A percentile compares a stretch with the other conserved stretches of the same genome.
These are phyloP conservation scores for Platygyra sinensis DNA, from an alignment of 64 coral and sea anemone genomes.

Conservation along the genomic window DNA sequence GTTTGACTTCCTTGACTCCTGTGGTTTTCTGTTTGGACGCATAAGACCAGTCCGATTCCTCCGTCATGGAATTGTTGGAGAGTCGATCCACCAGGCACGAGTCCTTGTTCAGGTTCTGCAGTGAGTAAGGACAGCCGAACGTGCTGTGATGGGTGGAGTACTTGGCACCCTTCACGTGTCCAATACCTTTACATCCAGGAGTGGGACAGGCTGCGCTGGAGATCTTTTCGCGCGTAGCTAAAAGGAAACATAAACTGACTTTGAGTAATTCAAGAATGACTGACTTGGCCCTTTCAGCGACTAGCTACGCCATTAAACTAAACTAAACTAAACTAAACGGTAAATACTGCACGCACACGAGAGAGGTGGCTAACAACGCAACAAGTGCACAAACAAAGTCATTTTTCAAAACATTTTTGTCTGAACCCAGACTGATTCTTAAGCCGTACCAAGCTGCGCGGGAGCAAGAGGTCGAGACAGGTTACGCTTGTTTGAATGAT, in stretches of 20 bases:
- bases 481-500: too few species aligned
- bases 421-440: too few species aligned
- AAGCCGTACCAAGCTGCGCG: too few species aligned
- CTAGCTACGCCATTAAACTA: too few species aligned
- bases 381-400: too few species aligned
- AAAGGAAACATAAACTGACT: background rate
- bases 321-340: too few species aligned
- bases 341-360: too few species aligned
- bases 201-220: slow-evolving; percentile 93
- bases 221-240: slow-evolving; percentile 88
- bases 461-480: too few species aligned
- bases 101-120: slow-evolving; percentile 98
- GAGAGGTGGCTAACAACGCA: too few species aligned
- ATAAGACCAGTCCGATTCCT: slow-evolving; percentile 99
- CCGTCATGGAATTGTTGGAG: slow-evolving; percentile 96
- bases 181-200: slow-evolving; percentile 94
- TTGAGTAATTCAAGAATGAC: background rate
- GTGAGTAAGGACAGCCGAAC: slow-evolving; percentile 97
- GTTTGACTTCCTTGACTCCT: slow-evolving; percentile 37
- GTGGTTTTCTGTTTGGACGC: slow-evolving; percentile 69
- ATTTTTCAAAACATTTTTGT: too few species aligned
- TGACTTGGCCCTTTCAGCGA: background rate
- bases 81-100: slow-evolving; percentile 95
- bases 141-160: slow-evolving; percentile 97
- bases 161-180: slow-evolving; percentile 98